These are phyloP conservation scores for Schizopygopsis malacanthus DNA, from an alignment of 2,797 vertebrate genomes.

Conservation along the genomic window DNA sequence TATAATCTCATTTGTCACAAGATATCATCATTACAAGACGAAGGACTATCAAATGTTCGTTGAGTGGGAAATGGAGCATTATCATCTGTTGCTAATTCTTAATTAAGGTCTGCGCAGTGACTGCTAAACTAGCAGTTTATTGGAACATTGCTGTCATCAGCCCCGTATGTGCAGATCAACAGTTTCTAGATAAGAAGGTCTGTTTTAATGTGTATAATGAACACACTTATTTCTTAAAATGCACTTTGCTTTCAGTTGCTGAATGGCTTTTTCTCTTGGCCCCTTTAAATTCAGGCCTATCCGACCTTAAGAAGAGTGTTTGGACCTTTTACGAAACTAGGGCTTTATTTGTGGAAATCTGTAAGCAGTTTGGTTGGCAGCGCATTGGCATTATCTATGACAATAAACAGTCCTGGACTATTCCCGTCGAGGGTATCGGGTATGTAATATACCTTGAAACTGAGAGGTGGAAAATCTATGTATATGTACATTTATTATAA, in stretches of 20 bases:
- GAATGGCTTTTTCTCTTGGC: neutral
- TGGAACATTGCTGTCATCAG: conserved; percentile 68
- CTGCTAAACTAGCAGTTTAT: conserved; percentile 62
- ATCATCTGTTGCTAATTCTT: conserved; percentile 6
- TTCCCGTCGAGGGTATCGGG: conserved; percentile 63
- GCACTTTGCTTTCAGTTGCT: neutral
- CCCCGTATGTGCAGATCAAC: conserved; percentile 64
- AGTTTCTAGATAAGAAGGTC: conserved; percentile 64
- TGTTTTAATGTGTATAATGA: neutral
- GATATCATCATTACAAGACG: conserved; percentile 39
- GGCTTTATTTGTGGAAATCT: conserved; percentile 65
- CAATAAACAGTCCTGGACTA: conserved; percentile 46
- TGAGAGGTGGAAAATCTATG: neutral
- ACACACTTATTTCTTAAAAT: neutral
- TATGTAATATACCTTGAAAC: conserved; percentile 4
- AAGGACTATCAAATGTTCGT: neutral
- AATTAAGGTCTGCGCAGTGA: conserved; percentile 63
- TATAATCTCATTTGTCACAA: conserved; percentile 37
- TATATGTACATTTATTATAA: neutral
- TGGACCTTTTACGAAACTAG: conserved; percentile 66
- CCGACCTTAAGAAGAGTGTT: conserved; percentile 65
- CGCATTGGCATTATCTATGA: conserved; percentile 60
- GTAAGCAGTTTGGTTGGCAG: conserved; percentile 63
- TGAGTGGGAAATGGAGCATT: neutral
- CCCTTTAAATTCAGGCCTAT: conserved; percentile 52